phyloP scores from a whole-genome alignment of 2,113 vertebrate genomes.

The human (Homo sapiens) region GRCh38 chr4:147103501-147104000 shows the following conservation, averaged over 20 bases:
- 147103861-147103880: background rate
- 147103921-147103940: background rate
- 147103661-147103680: slow-evolving; percentile 50
- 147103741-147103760: background rate
- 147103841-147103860: background rate
- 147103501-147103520: background rate
- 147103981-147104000: background rate
- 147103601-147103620: slow-evolving; percentile 56
- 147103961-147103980: background rate
- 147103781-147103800: background rate
- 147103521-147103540: background rate
- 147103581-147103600: slow-evolving; percentile 40
- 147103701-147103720: slow-evolving; percentile 75
- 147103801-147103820: background rate
- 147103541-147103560: slow-evolving; percentile 54
- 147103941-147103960: accelerated
- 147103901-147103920: background rate
- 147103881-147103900: background rate
- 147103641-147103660: background rate
- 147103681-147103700: slow-evolving; percentile 54
- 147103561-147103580: slow-evolving; percentile 64
- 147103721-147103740: slow-evolving; percentile 44
- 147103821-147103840: background rate
- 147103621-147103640: background rate
- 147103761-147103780: slow-evolving; percentile 71